phyloP scores from a whole-genome alignment of 2,797 vertebrate species.

The Clarias fuscus region DNA sequence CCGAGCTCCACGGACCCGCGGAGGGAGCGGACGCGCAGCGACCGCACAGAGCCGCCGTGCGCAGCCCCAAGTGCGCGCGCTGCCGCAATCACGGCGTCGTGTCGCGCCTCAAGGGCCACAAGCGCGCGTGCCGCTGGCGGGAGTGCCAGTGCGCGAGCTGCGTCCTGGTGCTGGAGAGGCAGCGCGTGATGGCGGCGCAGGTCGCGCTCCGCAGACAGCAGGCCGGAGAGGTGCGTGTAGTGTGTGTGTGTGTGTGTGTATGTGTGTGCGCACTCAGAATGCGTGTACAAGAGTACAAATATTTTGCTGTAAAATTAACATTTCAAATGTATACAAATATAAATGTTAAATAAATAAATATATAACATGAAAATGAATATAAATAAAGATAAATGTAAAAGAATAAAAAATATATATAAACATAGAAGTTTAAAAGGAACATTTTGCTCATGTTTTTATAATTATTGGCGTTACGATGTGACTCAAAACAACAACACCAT shows the following conservation, averaged over 20 bases:
- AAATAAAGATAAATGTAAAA: too few relatives aligned
- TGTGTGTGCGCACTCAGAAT: neutral
- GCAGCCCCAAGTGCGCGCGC: slow-evolving; percentile 73
- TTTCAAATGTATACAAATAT: too few relatives aligned
- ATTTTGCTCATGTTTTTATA: too few relatives aligned
- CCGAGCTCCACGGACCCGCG: slow-evolving; percentile 57
- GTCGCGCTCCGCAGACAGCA: slow-evolving; percentile 78
- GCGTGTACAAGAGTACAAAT: neutral
- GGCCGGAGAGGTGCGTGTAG: slow-evolving; percentile 67
- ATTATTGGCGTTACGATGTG: neutral
- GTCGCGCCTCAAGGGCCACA: slow-evolving; percentile 80
- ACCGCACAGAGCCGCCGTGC: slow-evolving; percentile 55
- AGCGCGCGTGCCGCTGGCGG: slow-evolving; percentile 78
- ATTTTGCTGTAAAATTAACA: neutral
- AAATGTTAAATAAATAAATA: too few relatives aligned
- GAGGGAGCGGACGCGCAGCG: slow-evolving; percentile 30
- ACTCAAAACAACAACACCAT: neutral
- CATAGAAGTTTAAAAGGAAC: too few relatives aligned
- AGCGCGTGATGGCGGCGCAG: slow-evolving; percentile 82
- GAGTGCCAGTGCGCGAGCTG: slow-evolving; percentile 79
- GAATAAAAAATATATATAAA: too few relatives aligned
- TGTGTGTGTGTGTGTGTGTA: neutral
- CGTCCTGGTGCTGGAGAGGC: slow-evolving; percentile 78
- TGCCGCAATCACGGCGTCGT: slow-evolving; percentile 72
- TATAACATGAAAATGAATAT: too few relatives aligned